Percentiles rank a stretch among this genome's conserved stretches.
phyloP scores from a whole-genome alignment of 2,888 invertebrate species.

The Pseudococcus viburni region DNA sequence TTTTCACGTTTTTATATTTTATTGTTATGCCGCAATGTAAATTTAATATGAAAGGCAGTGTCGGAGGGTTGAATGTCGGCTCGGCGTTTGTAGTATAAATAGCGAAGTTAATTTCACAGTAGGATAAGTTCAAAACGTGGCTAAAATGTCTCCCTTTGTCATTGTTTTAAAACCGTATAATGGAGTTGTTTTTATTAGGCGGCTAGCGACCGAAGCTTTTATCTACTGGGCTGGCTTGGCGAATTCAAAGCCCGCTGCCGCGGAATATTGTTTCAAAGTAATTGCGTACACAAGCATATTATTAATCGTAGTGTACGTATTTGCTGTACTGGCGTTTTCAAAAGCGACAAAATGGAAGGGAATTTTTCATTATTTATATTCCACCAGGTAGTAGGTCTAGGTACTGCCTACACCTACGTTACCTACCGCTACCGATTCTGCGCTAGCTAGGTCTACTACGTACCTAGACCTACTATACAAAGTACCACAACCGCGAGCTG shows the following conservation, averaged over 20 bases:
- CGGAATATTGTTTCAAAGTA: conserved; percentile 16
- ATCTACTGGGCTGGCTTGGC: not conserved
- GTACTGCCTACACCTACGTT: not conserved
- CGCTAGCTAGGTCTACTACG: not conserved
- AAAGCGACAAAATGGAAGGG: not conserved
- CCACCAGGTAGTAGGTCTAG: not conserved
- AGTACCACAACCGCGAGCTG: not conserved
- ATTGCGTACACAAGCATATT: not conserved
- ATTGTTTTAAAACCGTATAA: conserved; percentile 20
- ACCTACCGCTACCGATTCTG: not conserved
- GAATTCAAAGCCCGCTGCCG: not conserved
- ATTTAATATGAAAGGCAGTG: not conserved
- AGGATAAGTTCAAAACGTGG: not conserved
- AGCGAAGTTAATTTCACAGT: conserved; percentile 15
- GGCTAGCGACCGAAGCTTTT: conserved; percentile 5
- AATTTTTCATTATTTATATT: not conserved
- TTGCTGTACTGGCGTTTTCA: not conserved
- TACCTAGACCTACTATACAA: not conserved
- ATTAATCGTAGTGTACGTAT: not conserved
- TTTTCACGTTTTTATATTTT: not conserved
- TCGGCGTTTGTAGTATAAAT: not conserved
- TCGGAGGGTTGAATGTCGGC: not conserved
- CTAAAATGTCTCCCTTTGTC: conserved; percentile 7
- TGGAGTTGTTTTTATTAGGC: conserved; percentile 19
- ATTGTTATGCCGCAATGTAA: not conserved